Base-by-base conservation (phyloP, 2,888 invertebrate genomes). In the Zygaena filipendulae region DNA sequence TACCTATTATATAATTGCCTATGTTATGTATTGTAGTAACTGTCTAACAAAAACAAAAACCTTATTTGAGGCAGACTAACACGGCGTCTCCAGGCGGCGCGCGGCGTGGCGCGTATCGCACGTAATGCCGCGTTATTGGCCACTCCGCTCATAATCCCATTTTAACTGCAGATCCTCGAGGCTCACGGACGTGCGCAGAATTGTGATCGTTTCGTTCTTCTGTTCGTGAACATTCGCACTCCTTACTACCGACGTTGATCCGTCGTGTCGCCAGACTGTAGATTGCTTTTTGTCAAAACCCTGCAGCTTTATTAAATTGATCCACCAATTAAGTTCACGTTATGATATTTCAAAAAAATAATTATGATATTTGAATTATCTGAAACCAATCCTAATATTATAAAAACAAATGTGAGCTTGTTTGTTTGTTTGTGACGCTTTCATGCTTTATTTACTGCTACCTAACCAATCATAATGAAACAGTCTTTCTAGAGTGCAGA, bases 81-180 rank as follows among this genome's bases (percentile, higher is more conserved):
- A 49, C 44, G 45, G 43, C 42, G 33, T 38, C 45, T 47, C 43
- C 42, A 41, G 46, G 42, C 30, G 33, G 22, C 23, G 11, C 21
- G 25, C 28, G 47, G n/a, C n/a, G n/a, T n/a, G n/a, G 43, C 49
- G 51, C 52, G 48, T 45, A 48, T 45, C 48, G 50, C 55, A 45
- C 53, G 60, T 62, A 62, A 50, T 47, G 58, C 63, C 49, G 46
- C 56, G 66, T 68, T 71, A 71, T 72, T 71, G 74, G 71, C 63
- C 64, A 60, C 66, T 64, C 61, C 47, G 49, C 64, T 64, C 71
- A 66, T 75, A 75, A 79, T 77, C 74, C 74, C 62, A 64, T 66
- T 77, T 74, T 75, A 77, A 75, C 66, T 72, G 71, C 69, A 59
- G 57, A 48, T 47, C 49, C 53, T 52, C n/a, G n/a, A n/a, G 49